Evolutionary conservation across 2,888 invertebrate species (phyloP).

Genomic region (Amorpha juglandis): DNA sequence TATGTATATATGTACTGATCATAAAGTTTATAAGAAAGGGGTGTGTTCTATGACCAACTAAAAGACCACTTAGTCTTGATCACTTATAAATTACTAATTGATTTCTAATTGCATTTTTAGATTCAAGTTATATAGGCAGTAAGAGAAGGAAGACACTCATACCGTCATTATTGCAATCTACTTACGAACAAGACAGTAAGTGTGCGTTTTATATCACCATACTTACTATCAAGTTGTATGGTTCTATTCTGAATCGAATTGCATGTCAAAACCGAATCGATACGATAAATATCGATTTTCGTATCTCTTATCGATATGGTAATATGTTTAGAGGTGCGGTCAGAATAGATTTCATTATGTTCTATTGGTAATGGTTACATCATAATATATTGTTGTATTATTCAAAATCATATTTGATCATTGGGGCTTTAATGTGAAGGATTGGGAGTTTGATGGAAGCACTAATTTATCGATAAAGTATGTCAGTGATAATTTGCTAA

Average conservation of each 20-base stretch:
- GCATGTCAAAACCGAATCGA: background rate
- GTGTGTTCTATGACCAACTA: background rate
- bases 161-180: constrained; percentile 43
- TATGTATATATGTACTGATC: no score
- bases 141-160: constrained; percentile 60
- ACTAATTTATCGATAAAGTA: constrained; percentile 3
- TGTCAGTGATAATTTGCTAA: background rate
- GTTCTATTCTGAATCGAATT: background rate
- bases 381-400: constrained; percentile 6
- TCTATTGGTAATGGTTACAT: constrained; percentile 1
- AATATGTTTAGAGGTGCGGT: background rate
- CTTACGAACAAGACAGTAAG: constrained; percentile 72
- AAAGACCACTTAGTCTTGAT: background rate
- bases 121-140: constrained; percentile 45
- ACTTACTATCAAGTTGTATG: constrained; percentile 5
- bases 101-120: constrained; percentile 44
- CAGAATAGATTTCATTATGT: background rate
- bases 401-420: background rate
- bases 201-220: constrained; percentile 38
- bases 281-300: background rate
- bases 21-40: background rate
- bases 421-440: background rate
- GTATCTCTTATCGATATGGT: background rate
- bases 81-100: background rate
- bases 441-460: background rate